A percentile compares a stretch with the other conserved stretches of the same genome.
phyloP scores from a whole-genome alignment of 2,888 invertebrate genomes.

The Orthosia incerta region DNA sequence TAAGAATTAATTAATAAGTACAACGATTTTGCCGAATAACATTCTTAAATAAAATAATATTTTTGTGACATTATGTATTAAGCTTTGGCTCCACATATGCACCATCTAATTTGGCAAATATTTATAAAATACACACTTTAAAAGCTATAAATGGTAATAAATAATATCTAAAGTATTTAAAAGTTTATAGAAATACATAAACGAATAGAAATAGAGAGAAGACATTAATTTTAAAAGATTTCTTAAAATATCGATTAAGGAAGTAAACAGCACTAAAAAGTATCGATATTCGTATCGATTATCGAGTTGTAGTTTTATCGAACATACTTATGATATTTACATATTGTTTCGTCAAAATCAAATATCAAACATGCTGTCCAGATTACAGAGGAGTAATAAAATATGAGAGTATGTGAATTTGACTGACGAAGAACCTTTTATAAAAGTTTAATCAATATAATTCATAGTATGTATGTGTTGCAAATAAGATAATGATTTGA shows the following conservation, averaged over 20 bases:
- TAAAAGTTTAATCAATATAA: not conserved
- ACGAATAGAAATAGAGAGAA: slow-evolving; percentile 29
- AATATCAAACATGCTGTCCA: slow-evolving; percentile 70
- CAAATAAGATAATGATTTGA: not conserved
- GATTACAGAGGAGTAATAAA: slow-evolving; percentile 67
- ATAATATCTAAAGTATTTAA: slow-evolving; percentile 46
- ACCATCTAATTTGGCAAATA: slow-evolving; percentile 58
- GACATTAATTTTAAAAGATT: slow-evolving; percentile 21
- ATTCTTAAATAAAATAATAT: slow-evolving; percentile 13
- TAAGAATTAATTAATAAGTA: slow-evolving; percentile 54
- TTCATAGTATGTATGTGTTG: not conserved
- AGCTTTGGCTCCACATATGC: slow-evolving; percentile 56
- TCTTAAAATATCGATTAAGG: slow-evolving; percentile 30
- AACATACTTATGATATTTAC: slow-evolving; percentile 25
- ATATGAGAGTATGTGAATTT: slow-evolving; percentile 71
- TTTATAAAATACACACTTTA: slow-evolving; percentile 52
- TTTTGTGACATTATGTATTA: slow-evolving; percentile 60
- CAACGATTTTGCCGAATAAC: slow-evolving; percentile 52
- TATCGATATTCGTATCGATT: slow-evolving; percentile 18
- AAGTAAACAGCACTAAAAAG: slow-evolving; percentile 44
- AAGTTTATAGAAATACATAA: slow-evolving; percentile 33
- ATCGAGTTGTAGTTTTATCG: slow-evolving; percentile 10
- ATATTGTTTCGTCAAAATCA: slow-evolving; percentile 44
- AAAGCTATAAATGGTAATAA: slow-evolving; percentile 51
- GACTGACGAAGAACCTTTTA: slow-evolving; percentile 43